Evolutionary conservation across 1,140 invertebrate genomes (phyloP), one percentile per base, ranked within the genome.

Genomic region (Choristoneura fumiferana): DNA sequence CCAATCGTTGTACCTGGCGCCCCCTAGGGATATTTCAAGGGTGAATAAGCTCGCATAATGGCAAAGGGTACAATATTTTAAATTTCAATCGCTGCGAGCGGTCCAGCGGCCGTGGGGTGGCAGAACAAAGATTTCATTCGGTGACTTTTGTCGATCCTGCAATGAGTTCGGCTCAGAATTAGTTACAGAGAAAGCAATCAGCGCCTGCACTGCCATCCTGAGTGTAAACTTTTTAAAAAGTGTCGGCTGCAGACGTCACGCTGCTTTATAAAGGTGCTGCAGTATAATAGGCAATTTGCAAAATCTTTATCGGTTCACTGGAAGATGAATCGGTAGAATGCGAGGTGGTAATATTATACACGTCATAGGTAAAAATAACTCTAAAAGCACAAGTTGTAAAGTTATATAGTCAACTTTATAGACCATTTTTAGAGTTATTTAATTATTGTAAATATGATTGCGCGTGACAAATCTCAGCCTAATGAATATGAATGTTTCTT

Each of bases 51-150:
- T 83, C 79, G 87, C 78, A 89, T 89, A 89, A 89, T 89, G 81
- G 89, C 84, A 89, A 84, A 86, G 87, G 83, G 89, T 87, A 89
- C 85, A 88, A 90, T 89, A 89, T 90, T 90, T 90, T 89, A 90
- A 90, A 90, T 89, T 90, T 89, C 86, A 86, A 89, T 87, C 86
- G 86, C 84, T 87, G 82, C 83, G 68, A 87, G 84, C 84, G 84
- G 84, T 86, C 86, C 75, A 54, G 65, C 62, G 14, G 43, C 67
- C 68, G 66, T 72, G 67, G 76, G 79, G 77, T 79, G 71, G 71
- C 69, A 73, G 77, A 84, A 86, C 82, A 87, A 84, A 85, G 82
- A 84, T 81, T 86, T 81, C 69, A 75, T 71, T 78, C 72, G 71
- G 71, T 77, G 81, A 87, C 84, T 84, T 84, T 81, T 73, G 70